Evolutionary conservation across 2,797 vertebrate genomes (phyloP).

Genomic region (Acrossocheilus wenchowensis): DNA sequence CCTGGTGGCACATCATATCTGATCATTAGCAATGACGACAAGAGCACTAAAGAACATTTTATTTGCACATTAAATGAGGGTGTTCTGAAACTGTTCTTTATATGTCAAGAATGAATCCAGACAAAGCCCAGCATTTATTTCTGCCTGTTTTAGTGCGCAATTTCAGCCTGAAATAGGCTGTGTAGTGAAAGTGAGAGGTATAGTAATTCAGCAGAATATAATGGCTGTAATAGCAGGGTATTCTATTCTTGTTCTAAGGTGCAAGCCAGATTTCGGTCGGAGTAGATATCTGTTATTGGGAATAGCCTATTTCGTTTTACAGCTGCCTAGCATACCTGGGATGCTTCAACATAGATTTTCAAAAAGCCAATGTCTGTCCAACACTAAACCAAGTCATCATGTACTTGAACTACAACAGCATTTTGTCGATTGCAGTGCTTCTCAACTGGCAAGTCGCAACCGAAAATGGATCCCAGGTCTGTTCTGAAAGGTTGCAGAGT

Average conservation of each 20-base stretch:
- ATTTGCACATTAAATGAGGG: conserved; percentile 12
- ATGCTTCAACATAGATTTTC: conserved; percentile 2
- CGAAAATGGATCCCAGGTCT: background rate
- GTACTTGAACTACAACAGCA: conserved; percentile 19
- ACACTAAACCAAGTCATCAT: conserved; percentile 17
- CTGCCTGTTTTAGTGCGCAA: conserved; percentile 41
- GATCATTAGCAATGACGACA: conserved; percentile 40
- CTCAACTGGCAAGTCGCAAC: background rate
- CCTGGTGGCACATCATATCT: conserved; percentile 39
- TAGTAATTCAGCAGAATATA: conserved; percentile 45
- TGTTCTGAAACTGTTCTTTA: conserved; percentile 13
- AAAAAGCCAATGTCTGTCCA: conserved; percentile 14
- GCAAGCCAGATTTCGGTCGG: conserved; percentile 29
- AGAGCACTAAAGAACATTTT: conserved; percentile 20
- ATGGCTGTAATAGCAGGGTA: conserved; percentile 44
- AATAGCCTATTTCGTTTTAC: conserved; percentile 34
- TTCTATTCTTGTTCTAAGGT: conserved; percentile 40
- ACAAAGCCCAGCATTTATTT: conserved; percentile 40
- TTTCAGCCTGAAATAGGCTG: conserved; percentile 45
- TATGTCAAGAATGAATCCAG: conserved; percentile 42
- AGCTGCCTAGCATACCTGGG: background rate
- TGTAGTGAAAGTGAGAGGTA: conserved; percentile 38
- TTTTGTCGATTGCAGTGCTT: conserved; percentile 11
- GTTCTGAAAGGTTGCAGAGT: background rate
- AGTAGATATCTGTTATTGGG: conserved; percentile 22